Conservation (phyloP, 2,797 vertebrate genomes). For the Neopelma chrysocephalum region DNA sequence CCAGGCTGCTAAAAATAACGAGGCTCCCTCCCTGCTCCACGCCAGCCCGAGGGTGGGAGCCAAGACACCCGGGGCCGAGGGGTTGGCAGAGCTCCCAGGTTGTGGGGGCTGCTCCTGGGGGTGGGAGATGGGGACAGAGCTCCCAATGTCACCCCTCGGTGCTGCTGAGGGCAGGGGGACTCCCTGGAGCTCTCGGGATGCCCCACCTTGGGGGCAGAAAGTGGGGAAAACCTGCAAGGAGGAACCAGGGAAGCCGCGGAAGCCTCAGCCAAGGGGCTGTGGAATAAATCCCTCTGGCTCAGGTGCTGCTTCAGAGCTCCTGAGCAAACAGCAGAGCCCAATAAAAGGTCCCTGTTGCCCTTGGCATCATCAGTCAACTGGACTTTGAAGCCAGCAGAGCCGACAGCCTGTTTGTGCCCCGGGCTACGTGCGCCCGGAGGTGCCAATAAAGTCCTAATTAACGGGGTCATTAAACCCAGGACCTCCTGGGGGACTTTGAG, state of each 20-base stretch:
- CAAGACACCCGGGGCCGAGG: neutral
- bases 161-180: neutral
- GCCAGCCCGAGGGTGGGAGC: neutral
- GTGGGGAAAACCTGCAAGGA: neutral
- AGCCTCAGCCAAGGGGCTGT: neutral
- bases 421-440: neutral
- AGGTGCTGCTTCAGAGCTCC: neutral
- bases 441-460: neutral
- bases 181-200: neutral
- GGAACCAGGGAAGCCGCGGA: neutral
- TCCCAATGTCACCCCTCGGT: too few relatives aligned
- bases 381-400: neutral
- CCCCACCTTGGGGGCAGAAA: neutral
- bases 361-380: neutral
- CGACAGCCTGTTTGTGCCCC: neutral
- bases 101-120: neutral
- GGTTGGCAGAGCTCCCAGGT: neutral
- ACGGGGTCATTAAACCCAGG: neutral
- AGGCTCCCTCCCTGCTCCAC: neutral
- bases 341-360: neutral
- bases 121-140: accelerated
- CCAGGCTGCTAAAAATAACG: neutral
- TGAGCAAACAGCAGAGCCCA: neutral
- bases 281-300: neutral
- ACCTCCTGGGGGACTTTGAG: neutral